A percentile compares a stretch with the other conserved stretches of the same genome.
Conservation (phyloP, 2,888 invertebrate genomes). For the Eulithis testata region DNA sequence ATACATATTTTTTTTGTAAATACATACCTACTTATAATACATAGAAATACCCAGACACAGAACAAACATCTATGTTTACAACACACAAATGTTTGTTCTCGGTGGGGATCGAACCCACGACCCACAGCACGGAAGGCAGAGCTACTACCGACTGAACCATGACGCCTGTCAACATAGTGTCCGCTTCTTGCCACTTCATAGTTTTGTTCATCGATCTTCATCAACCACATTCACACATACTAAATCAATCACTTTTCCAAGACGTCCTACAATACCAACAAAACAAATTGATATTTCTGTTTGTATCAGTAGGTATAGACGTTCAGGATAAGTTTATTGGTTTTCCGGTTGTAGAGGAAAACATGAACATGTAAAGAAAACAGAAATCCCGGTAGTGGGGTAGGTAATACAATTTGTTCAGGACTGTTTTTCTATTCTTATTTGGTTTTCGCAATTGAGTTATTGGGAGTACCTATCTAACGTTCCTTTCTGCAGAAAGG, state of each 20-base stretch:
- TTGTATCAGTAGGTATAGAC: constrained; percentile 1
- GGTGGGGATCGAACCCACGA: too few relatives aligned
- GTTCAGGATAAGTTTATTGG: constrained; percentile 6
- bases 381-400: constrained; percentile 30
- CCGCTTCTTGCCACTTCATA: too few relatives aligned
- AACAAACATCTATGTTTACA: too few relatives aligned
- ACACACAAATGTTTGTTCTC: too few relatives aligned
- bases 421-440: constrained; percentile 6
- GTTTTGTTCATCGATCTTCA: too few relatives aligned
- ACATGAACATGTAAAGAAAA: constrained; percentile 33
- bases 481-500: background rate
- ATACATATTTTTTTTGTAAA: too few relatives aligned
- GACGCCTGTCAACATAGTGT: too few relatives aligned
- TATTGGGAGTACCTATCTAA: background rate
- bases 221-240: background rate
- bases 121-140: too few relatives aligned
- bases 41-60: too few relatives aligned
- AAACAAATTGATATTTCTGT: constrained; percentile 7
- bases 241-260: background rate
- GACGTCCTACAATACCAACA: background rate
- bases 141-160: too few relatives aligned
- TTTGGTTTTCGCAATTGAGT: constrained; percentile 4
- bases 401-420: constrained; percentile 23
- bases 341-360: constrained; percentile 25
- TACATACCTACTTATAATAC: too few relatives aligned